phyloP scores from a whole-genome alignment of 1,140 invertebrate species.

The Rhizoglyphus robini region DNA sequence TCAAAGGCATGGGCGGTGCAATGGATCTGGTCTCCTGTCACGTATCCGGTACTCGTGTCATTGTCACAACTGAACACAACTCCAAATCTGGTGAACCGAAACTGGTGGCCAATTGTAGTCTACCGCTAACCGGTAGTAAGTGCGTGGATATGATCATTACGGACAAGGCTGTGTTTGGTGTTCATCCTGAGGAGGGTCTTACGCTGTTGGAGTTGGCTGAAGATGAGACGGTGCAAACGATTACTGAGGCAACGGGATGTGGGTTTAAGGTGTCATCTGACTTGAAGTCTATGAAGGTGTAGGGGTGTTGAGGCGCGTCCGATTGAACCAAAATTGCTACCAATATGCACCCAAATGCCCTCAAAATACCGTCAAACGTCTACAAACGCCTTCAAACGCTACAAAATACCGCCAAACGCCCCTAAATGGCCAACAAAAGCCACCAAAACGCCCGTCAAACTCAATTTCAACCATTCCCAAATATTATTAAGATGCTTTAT shows the following conservation, averaged over 20 bases:
- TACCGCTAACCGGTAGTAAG: slow-evolving; percentile 84
- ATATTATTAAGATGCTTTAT: too few relatives aligned
- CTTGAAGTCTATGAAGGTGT: slow-evolving; percentile 17
- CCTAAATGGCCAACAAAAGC: too few relatives aligned
- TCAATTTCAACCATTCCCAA: too few relatives aligned
- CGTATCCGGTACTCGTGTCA: slow-evolving; percentile 62
- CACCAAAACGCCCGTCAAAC: too few relatives aligned
- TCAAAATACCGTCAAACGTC: too few relatives aligned
- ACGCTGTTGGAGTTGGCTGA: slow-evolving; percentile 62
- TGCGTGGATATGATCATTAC: slow-evolving; percentile 96
- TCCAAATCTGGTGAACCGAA: slow-evolving; percentile 82
- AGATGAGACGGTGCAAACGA: slow-evolving; percentile 64
- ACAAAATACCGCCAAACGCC: too few relatives aligned
- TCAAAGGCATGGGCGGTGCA: slow-evolving; percentile 87
- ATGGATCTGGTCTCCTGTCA: slow-evolving; percentile 88
- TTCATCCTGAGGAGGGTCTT: slow-evolving; percentile 59
- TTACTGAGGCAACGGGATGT: slow-evolving; percentile 65
- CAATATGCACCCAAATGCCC: too few relatives aligned
- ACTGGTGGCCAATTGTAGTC: slow-evolving; percentile 72
- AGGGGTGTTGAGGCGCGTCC: too few relatives aligned
- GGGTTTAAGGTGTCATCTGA: slow-evolving; percentile 54
- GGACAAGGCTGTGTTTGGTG: slow-evolving; percentile 84
- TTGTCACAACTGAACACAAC: slow-evolving; percentile 94
- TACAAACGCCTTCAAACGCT: too few relatives aligned
- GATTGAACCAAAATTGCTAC: too few relatives aligned